These are phyloP conservation scores for Mercenaria mercenaria DNA, from an alignment of 1,140 invertebrate species.

Conservation along the genomic window DNA sequence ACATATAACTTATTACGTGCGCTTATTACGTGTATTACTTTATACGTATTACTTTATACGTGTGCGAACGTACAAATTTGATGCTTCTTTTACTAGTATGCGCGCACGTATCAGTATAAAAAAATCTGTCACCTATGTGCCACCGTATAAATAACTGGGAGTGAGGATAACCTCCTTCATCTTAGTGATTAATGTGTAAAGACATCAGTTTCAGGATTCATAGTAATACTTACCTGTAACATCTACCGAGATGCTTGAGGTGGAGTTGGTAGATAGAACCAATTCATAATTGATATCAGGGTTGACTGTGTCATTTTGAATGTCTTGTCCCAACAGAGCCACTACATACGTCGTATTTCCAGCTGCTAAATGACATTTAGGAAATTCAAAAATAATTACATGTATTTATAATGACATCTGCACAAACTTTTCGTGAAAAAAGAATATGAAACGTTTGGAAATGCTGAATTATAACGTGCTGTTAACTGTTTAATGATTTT, in stretches of 20 bases:
- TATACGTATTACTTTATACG: neutral
- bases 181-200: neutral
- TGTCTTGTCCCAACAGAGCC: neutral
- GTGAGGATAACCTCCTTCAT: neutral
- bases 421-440: no score
- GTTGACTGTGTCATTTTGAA: neutral
- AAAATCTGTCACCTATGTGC: no score
- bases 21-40: no score
- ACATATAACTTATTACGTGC: no score
- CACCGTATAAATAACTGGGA: no score
- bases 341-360: neutral
- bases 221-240: neutral
- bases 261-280: neutral
- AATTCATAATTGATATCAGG: neutral
- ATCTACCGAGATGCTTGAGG: neutral
- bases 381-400: no score
- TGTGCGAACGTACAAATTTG: neutral
- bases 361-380: no score
- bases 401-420: no score
- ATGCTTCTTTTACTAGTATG: neutral
- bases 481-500: no score
- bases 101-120: neutral
- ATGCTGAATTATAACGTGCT: no score
- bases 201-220: neutral
- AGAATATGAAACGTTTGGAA: no score